Base-by-base conservation (phyloP, 2,113 vertebrate species). In the Columba livia region DNA sequence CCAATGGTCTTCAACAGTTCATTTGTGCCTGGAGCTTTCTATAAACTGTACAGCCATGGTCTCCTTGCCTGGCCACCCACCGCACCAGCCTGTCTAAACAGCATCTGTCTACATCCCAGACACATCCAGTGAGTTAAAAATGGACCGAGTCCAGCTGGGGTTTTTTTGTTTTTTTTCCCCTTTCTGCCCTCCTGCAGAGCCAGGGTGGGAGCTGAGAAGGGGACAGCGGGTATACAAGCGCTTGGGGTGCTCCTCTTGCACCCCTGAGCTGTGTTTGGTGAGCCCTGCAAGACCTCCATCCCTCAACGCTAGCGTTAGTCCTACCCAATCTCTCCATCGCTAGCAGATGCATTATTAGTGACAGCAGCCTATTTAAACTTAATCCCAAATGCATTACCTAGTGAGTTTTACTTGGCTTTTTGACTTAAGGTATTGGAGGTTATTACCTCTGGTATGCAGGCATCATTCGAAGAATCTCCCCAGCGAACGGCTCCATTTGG, bases 1-100 rank as follows among this genome's bases (percentile, higher is more conserved):
- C 98, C 98, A 97, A 98, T 98, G 98, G 98, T 98, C 98, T 98
- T 99, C 98, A 99, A 98, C 99, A 99, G 99, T 98, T 99, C 98
- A 99, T 98, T 98, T 99, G 97, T 98, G 98, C 98, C 36, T 96
- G 97, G 98, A 97, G 92, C 97, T 94, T 98, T 98, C 98, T 98
- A 98, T 98, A 98, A 99, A 98, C 98, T 98, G 96, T 97, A 97
- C 94, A 97, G 96, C 97, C 83, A 56, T 95, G 96, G 97, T 97
- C 98, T 97, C 96, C 93, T 90, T 36, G 69, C 95, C 95, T 91
- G 99, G 98, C 99, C 99, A 99, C 99, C 98, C 99, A 99, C 98
- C 65, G 81, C 96, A 98, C 94, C 98, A 97, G 98, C 98, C 98
- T 98, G 98, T 99, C 98, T 98, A 98, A 99, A 98, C 98, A 98